Base-by-base conservation (phyloP, 2,113 vertebrate species). In the Potamarius usumacintae region DNA sequence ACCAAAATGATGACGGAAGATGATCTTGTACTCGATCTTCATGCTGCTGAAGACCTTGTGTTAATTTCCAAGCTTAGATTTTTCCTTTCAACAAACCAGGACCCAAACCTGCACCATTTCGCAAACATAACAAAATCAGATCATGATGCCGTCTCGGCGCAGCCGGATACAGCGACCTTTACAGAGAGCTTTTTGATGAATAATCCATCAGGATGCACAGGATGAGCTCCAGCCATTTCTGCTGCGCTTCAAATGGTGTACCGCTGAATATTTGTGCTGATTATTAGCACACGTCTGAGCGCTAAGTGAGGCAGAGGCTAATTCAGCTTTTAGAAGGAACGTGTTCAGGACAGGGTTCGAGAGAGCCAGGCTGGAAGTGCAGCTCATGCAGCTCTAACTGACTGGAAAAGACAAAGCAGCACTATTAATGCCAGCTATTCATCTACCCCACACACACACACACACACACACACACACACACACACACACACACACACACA, bases 401-500 rank as follows among this genome's bases (percentile, higher is more conserved):
- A 58, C 15, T 80, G 78, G 55, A 58, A 58, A 58, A 80, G 78
- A 80, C 78, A 80, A 80, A 80, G 53, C 78, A 11, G 53, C 4
- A 17, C n/a, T 34, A 58, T 58, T 80, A 58, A 57, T 5, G 78
- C 53, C 27, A 1, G 27, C 57, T 12, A 60, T 81, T 81, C 27
- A 81, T 60, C 78, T 25, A 25, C 14, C 74, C 53, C 60, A 86
- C 14, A 86, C 74, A 65, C 60, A 57, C 60, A 86, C 62, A 80
- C 0, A 25, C 30, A 52, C 74, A 65, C 60, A 86, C 14, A 86
- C 74, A 65, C 60, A 57, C 60, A 86, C 62, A 80, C 0, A 25
- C 30, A 52, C 60, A 86, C 14, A 86, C 74, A 65, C 60, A 57
- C 60, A 65, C 60, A 86, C 14, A 86, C 74, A 65, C 60, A 57